Evolutionary conservation across 2,888 invertebrate genomes (phyloP), one percentile per base, ranked within the genome.

Genomic region (Idaea dimidiata): DNA sequence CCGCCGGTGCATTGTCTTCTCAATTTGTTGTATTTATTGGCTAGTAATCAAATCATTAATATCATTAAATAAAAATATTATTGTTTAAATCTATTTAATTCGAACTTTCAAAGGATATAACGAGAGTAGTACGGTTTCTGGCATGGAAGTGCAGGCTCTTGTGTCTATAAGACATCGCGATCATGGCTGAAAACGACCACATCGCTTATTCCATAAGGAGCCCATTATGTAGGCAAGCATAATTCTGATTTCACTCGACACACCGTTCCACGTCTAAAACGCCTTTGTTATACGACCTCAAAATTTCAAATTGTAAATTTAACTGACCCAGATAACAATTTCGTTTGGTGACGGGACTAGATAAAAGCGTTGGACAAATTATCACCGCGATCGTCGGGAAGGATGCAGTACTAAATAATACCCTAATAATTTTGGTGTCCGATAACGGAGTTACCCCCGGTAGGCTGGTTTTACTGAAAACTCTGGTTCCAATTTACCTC

Each of bases 381-480:
- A 91, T 97, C 3, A 79, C 91, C 18, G 95, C 96, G 1, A 86
- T 98, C 65, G 91, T 94, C 56, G 86, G 93, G 6, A 93, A 89
- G 53, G 88, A 93, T 0, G 94, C 43, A 10, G 14, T 97, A 88
- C 88, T 97, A 70, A 89, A 96, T 31, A 95, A 98, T 79, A 96
- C 97, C 0, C 93, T 98, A 18, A 92, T 98, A 54, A 79, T 97
- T 16, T 97, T 97, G 80, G 94, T 96, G 68, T 95, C 96, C 18
- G 98, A 98, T 81, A 98, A 98, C 79, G 97, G 97, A 0, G 96
- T 95, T 0, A 95, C 96, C 1, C 94, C 96, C 24, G 24, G 24
- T 24, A 24, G 0, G 88, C 92, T 63, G 97, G 96, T 0, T 78
- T 93, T 63, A 94, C 72, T 10, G 70, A 76, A 65, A 97, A 97